A percentile compares a stretch with the other conserved stretches of the same genome.
These are phyloP conservation scores for Acropora yongei DNA, from an alignment of 64 coral and sea anemone genomes.

Conservation along the genomic window DNA sequence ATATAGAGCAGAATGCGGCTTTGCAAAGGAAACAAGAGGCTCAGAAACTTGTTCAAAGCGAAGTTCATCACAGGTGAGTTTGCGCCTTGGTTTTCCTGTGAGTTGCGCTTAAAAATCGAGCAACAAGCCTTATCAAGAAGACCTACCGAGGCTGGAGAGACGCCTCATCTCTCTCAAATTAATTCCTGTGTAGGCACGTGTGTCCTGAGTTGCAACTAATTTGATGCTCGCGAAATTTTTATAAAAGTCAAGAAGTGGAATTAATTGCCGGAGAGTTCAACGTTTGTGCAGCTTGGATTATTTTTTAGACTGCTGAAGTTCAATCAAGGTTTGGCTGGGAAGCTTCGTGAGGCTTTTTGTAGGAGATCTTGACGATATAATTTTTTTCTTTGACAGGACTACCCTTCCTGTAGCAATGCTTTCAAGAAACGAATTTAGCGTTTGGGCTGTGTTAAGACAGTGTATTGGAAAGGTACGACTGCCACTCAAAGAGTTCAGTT, in stretches of 20 bases:
- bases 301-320: no score
- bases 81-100: background rate
- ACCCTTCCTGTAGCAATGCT: conserved; percentile 75
- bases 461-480: conserved; percentile 93
- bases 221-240: no score
- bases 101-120: background rate
- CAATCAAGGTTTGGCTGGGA: no score
- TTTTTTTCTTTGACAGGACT: conserved; percentile 38
- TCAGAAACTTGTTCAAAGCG: background rate
- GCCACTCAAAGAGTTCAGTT: background rate
- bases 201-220: no score
- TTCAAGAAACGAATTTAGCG: conserved; percentile 92
- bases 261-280: no score
- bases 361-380: no score
- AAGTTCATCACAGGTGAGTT: conserved; percentile 10
- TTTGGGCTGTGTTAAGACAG: conserved; percentile 91
- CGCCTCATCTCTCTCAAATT: background rate
- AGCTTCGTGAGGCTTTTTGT: no score
- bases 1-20: conserved; percentile 19
- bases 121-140: no score
- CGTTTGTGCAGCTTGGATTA: no score
- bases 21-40: conserved; percentile 15
- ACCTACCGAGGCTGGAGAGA: no score
- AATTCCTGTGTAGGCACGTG: background rate
- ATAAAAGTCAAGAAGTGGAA: no score